These are phyloP conservation scores for Zhengitettix transpicula DNA, from an alignment of 2,888 invertebrate genomes.

Conservation along the genomic window DNA sequence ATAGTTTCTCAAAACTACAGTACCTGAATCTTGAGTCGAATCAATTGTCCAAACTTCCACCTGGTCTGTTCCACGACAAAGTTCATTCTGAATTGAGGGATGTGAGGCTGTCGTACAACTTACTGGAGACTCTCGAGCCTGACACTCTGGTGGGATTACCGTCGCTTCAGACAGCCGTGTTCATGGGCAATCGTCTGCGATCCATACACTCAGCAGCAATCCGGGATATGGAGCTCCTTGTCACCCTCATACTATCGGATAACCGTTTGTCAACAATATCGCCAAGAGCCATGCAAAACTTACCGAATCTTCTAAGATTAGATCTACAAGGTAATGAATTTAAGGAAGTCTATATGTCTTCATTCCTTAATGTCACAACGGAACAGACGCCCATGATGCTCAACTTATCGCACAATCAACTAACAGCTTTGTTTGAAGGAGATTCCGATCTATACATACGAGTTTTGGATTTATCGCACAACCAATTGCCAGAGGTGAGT, in stretches of 20 bases:
- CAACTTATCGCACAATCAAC: slow-evolving; percentile 18
- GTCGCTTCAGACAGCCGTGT: slow-evolving; percentile 18
- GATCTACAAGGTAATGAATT: slow-evolving; percentile 20
- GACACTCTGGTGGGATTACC: slow-evolving; percentile 18
- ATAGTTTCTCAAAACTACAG: slow-evolving; percentile 19
- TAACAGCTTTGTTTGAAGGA: slow-evolving; percentile 13
- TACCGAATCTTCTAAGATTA: slow-evolving; percentile 22
- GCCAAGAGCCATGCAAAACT: slow-evolving; percentile 21
- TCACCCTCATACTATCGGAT: slow-evolving; percentile 23
- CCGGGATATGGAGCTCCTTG: slow-evolving; percentile 20
- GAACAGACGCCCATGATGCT: slow-evolving; percentile 14
- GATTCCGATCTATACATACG: slow-evolving; percentile 14
- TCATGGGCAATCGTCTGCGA: slow-evolving; percentile 18
- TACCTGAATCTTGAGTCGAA: slow-evolving; percentile 25
- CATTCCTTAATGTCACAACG: slow-evolving; percentile 17
- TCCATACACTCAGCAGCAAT: slow-evolving; percentile 20
- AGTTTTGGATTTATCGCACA: slow-evolving; percentile 18
- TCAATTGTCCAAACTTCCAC: slow-evolving; percentile 18
- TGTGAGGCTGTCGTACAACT: slow-evolving; percentile 67
- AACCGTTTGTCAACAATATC: slow-evolving; percentile 22
- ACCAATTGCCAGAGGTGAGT: slow-evolving; percentile 14
- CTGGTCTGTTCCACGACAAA: slow-evolving; percentile 45
- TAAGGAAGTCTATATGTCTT: slow-evolving; percentile 16
- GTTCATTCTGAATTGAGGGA: slow-evolving; percentile 58
- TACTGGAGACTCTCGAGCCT: slow-evolving; percentile 46